These are phyloP conservation scores for Rotaria sp. DNA, from an alignment of 2,888 invertebrate genomes.

Conservation along the genomic window DNA sequence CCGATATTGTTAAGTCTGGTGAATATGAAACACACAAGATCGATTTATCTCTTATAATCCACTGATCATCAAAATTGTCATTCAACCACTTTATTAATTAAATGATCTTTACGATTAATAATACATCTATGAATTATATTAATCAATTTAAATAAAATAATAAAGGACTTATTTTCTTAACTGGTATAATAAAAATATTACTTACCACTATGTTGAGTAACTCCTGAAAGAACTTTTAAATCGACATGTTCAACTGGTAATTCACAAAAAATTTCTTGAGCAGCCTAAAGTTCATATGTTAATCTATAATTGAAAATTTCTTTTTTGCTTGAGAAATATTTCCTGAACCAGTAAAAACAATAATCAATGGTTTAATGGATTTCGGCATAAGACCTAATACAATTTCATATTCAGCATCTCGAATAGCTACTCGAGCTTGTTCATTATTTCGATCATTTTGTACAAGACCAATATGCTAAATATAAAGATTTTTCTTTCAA, in stretches of 20 bases:
- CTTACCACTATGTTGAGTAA: slow-evolving; percentile 75
- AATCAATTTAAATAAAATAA: slow-evolving; percentile 62
- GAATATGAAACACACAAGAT: too few species aligned
- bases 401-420: slow-evolving; percentile 98
- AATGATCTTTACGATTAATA: slow-evolving; percentile 82
- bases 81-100: slow-evolving; percentile 81
- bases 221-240: slow-evolving; percentile 84
- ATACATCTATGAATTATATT: slow-evolving; percentile 93
- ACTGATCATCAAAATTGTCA: too few species aligned
- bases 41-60: too few species aligned
- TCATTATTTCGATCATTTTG: slow-evolving; percentile 96
- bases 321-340: slow-evolving; percentile 58
- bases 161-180: too few species aligned
- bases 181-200: slow-evolving; percentile 60
- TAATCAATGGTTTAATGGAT: slow-evolving; percentile 89
- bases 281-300: too few species aligned
- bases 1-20: too few species aligned
- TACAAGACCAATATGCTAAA: slow-evolving; percentile 85
- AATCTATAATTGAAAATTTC: too few species aligned
- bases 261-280: slow-evolving; percentile 76
- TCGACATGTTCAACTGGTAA: slow-evolving; percentile 93
- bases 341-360: slow-evolving; percentile 94
- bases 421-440: slow-evolving; percentile 90
- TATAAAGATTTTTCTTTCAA: slow-evolving; percentile 36
- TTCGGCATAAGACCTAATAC: slow-evolving; percentile 89